These are phyloP conservation scores for Oryzias javanicus DNA, from an alignment of 2,113 vertebrate genomes.

Conservation along the genomic window DNA sequence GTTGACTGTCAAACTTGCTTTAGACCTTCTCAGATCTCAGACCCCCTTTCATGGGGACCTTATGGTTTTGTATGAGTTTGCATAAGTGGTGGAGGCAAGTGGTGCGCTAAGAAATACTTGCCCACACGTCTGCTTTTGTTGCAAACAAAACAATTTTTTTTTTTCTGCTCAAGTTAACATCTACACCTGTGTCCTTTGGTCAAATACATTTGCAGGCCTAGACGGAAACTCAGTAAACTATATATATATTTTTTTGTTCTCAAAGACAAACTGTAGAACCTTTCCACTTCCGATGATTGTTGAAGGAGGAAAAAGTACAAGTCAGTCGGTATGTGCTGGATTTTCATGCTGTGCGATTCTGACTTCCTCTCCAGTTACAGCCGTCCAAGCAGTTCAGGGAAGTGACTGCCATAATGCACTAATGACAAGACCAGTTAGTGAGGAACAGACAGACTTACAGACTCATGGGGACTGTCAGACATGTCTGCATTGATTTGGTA, in stretches of 20 bases:
- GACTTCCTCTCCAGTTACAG: slow-evolving; percentile 66
- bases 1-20: slow-evolving; percentile 81
- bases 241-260: no score
- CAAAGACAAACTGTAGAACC: slow-evolving; percentile 50
- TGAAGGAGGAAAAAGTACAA: slow-evolving; percentile 42
- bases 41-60: slow-evolving; percentile 62
- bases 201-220: slow-evolving; percentile 16
- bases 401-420: slow-evolving; percentile 55
- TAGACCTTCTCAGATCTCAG: slow-evolving; percentile 71
- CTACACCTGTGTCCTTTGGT: slow-evolving; percentile 15
- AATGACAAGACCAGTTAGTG: slow-evolving; percentile 61
- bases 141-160: slow-evolving; percentile 12
- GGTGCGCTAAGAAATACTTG: slow-evolving; percentile 20
- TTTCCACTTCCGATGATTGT: slow-evolving; percentile 60
- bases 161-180: slow-evolving; percentile 10
- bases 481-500: slow-evolving; percentile 70
- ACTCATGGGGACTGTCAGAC: slow-evolving; percentile 63
- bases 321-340: slow-evolving; percentile 23
- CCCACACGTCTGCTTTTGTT: slow-evolving; percentile 6
- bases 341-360: slow-evolving; percentile 51
- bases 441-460: slow-evolving; percentile 54
- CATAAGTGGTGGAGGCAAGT: slow-evolving; percentile 15
- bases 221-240: slow-evolving; percentile 12
- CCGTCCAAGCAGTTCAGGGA: slow-evolving; percentile 62
- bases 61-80: slow-evolving; percentile 45